phyloP scores from a whole-genome alignment of 2,113 vertebrate genomes.

The Heterotis niloticus region DNA sequence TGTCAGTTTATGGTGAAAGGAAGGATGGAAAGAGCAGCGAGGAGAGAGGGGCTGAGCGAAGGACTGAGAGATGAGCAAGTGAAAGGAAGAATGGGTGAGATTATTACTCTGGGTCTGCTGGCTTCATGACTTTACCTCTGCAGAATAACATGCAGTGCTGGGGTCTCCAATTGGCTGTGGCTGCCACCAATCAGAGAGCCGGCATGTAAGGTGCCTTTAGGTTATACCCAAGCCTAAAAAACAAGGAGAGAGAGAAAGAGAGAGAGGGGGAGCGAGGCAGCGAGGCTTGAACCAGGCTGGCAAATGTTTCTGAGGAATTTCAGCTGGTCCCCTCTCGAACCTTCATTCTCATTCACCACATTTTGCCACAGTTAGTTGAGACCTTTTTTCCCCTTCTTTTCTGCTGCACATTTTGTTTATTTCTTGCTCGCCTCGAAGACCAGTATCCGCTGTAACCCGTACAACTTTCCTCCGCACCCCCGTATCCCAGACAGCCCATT shows the following conservation, averaged over 20 bases:
- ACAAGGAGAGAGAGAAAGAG: conserved; percentile 35
- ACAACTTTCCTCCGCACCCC: conserved; percentile 17
- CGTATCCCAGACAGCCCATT: neutral
- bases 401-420: conserved; percentile 1
- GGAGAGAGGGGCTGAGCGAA: conserved; percentile 15
- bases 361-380: neutral
- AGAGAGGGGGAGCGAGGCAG: conserved; percentile 36
- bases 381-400: neutral
- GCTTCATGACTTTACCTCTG: conserved; percentile 31
- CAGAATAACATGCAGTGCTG: conserved; percentile 26
- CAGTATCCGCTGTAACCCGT: neutral
- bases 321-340: conserved; percentile 3
- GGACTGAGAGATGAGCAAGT: conserved; percentile 26
- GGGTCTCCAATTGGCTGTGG: conserved; percentile 24
- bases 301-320: conserved; percentile 18
- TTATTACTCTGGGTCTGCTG: conserved; percentile 25
- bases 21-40: conserved; percentile 1
- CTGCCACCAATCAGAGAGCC: conserved; percentile 67
- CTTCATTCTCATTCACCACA: neutral
- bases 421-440: neutral
- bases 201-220: conserved; percentile 76
- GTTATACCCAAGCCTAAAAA: conserved; percentile 60
- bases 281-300: conserved; percentile 33
- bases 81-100: conserved; percentile 29
- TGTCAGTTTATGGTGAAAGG: neutral